Percentiles rank a stretch among this genome's conserved stretches.
These are phyloP conservation scores for Darevskia mixta DNA, from an alignment of 2,797 vertebrate species.

Conservation along the genomic window DNA sequence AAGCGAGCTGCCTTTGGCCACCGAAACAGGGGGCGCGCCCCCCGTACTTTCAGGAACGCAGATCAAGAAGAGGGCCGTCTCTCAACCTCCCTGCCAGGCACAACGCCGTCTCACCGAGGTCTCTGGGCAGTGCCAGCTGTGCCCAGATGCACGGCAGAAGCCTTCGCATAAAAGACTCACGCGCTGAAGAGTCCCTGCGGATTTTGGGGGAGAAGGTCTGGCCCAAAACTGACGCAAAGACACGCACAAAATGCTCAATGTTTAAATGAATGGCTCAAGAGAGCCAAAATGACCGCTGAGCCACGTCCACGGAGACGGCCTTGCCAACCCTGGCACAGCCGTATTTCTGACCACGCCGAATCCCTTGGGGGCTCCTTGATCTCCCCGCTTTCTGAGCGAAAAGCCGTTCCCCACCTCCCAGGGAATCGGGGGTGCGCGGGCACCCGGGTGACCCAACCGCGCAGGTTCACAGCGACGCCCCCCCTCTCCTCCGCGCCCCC, in stretches of 20 bases:
- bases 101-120: no score
- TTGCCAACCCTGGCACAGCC: background rate
- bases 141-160: no score
- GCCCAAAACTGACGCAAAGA: slow-evolving; percentile 18
- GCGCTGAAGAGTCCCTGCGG: slow-evolving; percentile 39
- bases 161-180: no score
- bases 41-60: background rate
- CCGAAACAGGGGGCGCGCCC: no score
- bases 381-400: slow-evolving; percentile 22
- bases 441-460: slow-evolving; percentile 47
- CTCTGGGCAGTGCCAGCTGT: no score
- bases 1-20: background rate
- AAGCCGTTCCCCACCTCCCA: background rate
- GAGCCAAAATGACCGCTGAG: no score
- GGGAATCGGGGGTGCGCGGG: slow-evolving; percentile 34
- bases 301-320: slow-evolving; percentile 15
- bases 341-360: slow-evolving; percentile 5
- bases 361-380: slow-evolving; percentile 32
- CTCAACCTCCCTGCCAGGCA: no score
- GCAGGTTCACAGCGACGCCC: slow-evolving; percentile 28
- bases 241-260: slow-evolving; percentile 29
- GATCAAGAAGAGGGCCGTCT: background rate
- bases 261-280: no score
- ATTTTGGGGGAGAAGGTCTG: slow-evolving; percentile 24
- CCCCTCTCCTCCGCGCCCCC: background rate